Evolutionary conservation across 1,140 invertebrate species (phyloP).

Genomic region (Danaus plexippus): DNA sequence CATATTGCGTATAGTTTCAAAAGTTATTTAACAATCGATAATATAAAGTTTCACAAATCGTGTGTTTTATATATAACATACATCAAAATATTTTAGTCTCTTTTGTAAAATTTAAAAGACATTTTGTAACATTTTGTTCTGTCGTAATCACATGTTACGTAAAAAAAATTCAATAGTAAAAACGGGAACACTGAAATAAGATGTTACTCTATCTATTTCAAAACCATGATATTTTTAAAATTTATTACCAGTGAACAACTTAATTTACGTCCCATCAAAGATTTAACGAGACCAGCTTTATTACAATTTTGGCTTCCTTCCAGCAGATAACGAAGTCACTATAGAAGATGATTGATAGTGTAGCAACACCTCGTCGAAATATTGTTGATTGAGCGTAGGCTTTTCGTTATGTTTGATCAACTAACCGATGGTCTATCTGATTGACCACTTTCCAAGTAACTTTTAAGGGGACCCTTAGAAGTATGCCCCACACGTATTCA

Average conservation of each 20-base stretch:
- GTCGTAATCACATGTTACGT: no score
- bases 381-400: conserved; percentile 59
- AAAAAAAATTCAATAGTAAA: no score
- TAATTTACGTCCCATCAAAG: conserved; percentile 49
- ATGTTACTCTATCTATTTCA: not conserved
- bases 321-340: conserved; percentile 49
- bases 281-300: conserved; percentile 59
- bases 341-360: conserved; percentile 55
- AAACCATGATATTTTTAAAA: conserved; percentile 30
- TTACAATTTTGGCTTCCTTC: conserved; percentile 50
- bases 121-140: no score
- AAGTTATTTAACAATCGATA: no score
- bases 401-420: conserved; percentile 65
- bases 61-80: no score
- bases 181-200: conserved; percentile 1
- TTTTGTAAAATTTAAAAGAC: no score
- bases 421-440: conserved; percentile 55
- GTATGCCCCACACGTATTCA: no score
- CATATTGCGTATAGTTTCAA: no score
- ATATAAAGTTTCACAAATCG: no score
- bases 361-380: conserved; percentile 55
- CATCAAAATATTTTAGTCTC: no score
- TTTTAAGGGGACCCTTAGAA: conserved; percentile 31
- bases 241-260: conserved; percentile 41
- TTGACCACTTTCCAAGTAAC: conserved; percentile 58